phyloP scores from a whole-genome alignment of 2,888 invertebrate species.

The Limnephilus marmoratus region DNA sequence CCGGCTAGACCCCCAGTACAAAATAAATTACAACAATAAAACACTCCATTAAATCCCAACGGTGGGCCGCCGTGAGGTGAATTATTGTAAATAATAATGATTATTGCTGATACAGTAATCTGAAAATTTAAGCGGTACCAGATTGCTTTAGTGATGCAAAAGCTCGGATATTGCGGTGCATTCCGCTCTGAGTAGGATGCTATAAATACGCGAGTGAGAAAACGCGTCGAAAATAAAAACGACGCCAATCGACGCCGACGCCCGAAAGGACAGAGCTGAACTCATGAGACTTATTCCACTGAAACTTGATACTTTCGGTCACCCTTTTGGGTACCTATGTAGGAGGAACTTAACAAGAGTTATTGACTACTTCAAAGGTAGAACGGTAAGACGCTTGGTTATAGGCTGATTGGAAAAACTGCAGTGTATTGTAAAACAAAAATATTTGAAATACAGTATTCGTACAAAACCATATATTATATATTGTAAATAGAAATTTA shows the following conservation, averaged over 20 bases:
- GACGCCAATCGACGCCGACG: constrained; percentile 51
- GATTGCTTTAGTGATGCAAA: constrained; percentile 26
- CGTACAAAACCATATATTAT: too few species aligned
- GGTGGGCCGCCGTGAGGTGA: neutral
- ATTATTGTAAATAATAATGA: neutral
- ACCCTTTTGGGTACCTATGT: neutral
- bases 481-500: too few species aligned
- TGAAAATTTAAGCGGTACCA: neutral
- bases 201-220: constrained; percentile 58
- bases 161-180: constrained; percentile 40
- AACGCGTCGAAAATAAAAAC: constrained; percentile 56
- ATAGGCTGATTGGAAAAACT: too few species aligned
- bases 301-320: constrained; percentile 9
- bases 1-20: neutral
- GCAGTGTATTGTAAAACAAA: too few species aligned
- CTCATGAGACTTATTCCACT: neutral
- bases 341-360: neutral
- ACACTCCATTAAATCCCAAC: neutral
- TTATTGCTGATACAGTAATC: neutral
- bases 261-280: constrained; percentile 30
- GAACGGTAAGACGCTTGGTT: neutral
- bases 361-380: neutral
- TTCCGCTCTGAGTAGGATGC: constrained; percentile 40
- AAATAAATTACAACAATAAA: neutral
- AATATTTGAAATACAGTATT: too few species aligned